Evolutionary conservation across 2,113 vertebrate species (phyloP), one percentile per base, ranked within the genome.

Genomic region (Dasyurus viverrinus): DNA sequence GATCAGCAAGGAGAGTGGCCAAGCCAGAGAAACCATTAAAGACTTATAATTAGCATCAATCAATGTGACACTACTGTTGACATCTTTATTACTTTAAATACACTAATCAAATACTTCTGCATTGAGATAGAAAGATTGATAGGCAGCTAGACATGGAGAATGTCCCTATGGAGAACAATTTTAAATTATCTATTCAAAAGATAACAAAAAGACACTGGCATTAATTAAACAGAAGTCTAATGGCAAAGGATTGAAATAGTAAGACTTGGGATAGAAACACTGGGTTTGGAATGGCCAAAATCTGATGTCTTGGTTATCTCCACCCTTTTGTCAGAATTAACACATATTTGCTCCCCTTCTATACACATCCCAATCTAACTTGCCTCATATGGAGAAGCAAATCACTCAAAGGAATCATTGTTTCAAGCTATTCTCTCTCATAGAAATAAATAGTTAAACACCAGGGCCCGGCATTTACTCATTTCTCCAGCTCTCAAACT

Each of bases 61-160:
- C 98, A 98, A 97, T 93, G 94, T 98, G 98, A 98, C 98, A 98
- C 96, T 95, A 89, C 95, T 98, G 98, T 97, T 98, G 98, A 98
- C 98, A 98, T 98, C 98, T 99, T 99, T 99, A 98, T 98, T 98
- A 98, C 98, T 98, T 98, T 98, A 98, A 99, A 98, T 97, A 98
- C 97, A 98, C 98, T 98, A 98, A 98, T 98, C 98, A 98, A 98
- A 98, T 98, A 98, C 97, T 98, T 98, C 97, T 97, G 96, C 97
- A 97, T 96, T 98, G 96, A 98, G 93, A 98, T 96, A 96, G 96
- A 97, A 98, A 97, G 98, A 98, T 0, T 98, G 98, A 98, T 97
- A 98, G 98, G 96, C 95, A 98, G 98, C 95, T 92, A 97, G 97
- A 97, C 96, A 96, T 7, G 94, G 94, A 92, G 97, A 97, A 97